phyloP scores from a whole-genome alignment of 2,113 vertebrate genomes.

The Sterrhoptilus dennistouni region DNA sequence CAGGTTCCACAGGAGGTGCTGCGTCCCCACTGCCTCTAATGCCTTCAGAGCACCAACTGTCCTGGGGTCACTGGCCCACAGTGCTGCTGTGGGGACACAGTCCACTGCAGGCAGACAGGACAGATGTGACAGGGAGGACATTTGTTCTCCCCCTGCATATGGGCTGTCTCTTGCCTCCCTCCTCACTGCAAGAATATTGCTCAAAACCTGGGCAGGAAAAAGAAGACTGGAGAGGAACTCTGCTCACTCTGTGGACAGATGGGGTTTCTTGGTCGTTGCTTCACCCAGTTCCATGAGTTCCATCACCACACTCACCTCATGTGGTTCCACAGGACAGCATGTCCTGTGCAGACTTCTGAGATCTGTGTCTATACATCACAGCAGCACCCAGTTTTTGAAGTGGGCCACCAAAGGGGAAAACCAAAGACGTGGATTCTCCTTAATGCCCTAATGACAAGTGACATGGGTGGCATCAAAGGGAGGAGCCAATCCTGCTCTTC shows the following conservation, averaged over 20 bases:
- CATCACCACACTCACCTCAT: neutral
- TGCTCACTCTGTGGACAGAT: neutral
- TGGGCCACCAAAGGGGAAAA: fast-evolving
- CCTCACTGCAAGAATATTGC: neutral
- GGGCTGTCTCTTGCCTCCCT: neutral
- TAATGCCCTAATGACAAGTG: fast-evolving
- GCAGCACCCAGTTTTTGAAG: fast-evolving
- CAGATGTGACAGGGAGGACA: neutral
- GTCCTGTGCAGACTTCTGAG: fast-evolving
- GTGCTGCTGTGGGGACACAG: too few species aligned
- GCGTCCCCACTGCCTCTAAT: fast-evolving
- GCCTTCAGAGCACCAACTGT: fast-evolving
- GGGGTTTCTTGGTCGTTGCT: neutral
- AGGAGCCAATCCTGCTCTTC: neutral
- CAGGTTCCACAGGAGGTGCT: neutral
- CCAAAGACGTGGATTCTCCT: fast-evolving
- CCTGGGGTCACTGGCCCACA: neutral
- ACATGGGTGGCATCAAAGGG: fast-evolving
- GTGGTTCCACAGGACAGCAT: fast-evolving
- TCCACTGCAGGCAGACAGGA: neutral
- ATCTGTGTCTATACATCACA: fast-evolving
- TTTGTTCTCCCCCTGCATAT: neutral
- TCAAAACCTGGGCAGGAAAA: neutral
- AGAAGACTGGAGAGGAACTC: neutral
- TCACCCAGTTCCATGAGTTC: neutral